Conservation (phyloP, 2,888 invertebrate species). For the Neuroscelio doddi region DNA sequence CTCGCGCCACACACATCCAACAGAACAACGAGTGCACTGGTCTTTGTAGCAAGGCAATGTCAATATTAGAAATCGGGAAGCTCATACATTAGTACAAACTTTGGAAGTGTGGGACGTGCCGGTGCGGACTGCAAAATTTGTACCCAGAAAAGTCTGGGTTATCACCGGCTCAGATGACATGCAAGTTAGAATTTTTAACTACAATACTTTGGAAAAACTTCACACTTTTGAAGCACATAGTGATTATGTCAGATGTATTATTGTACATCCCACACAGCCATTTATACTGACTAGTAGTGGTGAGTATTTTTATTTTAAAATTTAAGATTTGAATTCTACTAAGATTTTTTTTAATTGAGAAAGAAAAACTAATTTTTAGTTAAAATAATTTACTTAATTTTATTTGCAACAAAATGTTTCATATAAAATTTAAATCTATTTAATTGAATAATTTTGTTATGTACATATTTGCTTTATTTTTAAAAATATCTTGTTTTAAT, state of each 20-base stretch:
- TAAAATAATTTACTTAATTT: too few relatives aligned
- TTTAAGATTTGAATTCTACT: too few relatives aligned
- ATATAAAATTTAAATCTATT: too few relatives aligned
- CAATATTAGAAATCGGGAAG: conserved; percentile 99
- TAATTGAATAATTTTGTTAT: too few relatives aligned
- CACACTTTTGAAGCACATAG: conserved; percentile 99
- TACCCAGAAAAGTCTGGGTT: conserved; percentile 98
- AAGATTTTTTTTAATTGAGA: too few relatives aligned
- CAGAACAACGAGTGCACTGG: conserved; percentile 99
- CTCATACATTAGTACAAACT: conserved; percentile 89
- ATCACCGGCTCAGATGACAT: conserved; percentile 98
- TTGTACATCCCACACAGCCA: conserved; percentile 97
- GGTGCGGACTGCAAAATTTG: conserved; percentile 95
- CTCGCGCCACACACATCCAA: too few relatives aligned
- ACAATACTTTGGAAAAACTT: conserved; percentile 96
- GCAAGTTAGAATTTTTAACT: conserved; percentile 97
- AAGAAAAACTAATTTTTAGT: too few relatives aligned
- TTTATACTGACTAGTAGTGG: conserved; percentile 97
- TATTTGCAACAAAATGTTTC: too few relatives aligned
- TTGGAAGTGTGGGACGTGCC: conserved; percentile 97
- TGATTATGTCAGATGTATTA: conserved; percentile 97
- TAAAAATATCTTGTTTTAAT: too few relatives aligned
- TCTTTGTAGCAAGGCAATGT: conserved; percentile 97
- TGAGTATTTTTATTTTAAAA: too few relatives aligned
- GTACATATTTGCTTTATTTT: too few relatives aligned